phyloP scores from a whole-genome alignment of 2,888 invertebrate genomes.

The Limnephilus lunatus region DNA sequence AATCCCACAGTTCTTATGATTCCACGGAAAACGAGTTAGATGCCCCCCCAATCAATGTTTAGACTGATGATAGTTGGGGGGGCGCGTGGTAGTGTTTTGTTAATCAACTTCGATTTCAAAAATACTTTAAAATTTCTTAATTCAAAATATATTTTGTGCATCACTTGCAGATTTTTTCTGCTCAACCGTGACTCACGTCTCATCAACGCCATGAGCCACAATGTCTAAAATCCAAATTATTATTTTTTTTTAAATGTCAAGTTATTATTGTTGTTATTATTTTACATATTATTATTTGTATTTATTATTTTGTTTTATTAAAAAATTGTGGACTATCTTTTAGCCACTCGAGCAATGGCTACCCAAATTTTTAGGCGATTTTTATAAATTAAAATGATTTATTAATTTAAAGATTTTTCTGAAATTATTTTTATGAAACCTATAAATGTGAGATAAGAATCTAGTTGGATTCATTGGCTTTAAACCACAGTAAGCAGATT shows the following conservation, averaged over 20 bases:
- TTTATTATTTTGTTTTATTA: not conserved
- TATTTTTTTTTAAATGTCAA: not conserved
- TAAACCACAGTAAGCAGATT: too few species aligned
- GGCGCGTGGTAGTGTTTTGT: not conserved
- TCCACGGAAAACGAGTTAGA: conserved; percentile 13
- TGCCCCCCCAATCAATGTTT: conserved; percentile 34
- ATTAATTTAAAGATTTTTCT: too few species aligned
- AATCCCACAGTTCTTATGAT: conserved; percentile 23
- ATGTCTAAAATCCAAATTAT: not conserved
- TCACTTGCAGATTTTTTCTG: not conserved
- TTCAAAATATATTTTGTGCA: not conserved
- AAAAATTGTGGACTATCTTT: not conserved
- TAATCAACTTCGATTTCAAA: not conserved
- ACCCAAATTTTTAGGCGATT: too few species aligned
- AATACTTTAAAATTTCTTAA: not conserved
- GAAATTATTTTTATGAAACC: too few species aligned
- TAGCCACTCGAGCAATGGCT: not conserved
- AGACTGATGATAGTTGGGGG: not conserved
- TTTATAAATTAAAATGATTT: too few species aligned
- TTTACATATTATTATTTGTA: not conserved
- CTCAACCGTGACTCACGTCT: not conserved
- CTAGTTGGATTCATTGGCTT: too few species aligned
- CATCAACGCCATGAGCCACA: too few species aligned
- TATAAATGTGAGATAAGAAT: too few species aligned
- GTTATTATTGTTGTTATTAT: not conserved